A percentile compares a stretch with the other conserved stretches of the same genome.
These are phyloP conservation scores for Leptinotarsa juncta DNA, from an alignment of 2,888 invertebrate species.

Conservation along the genomic window DNA sequence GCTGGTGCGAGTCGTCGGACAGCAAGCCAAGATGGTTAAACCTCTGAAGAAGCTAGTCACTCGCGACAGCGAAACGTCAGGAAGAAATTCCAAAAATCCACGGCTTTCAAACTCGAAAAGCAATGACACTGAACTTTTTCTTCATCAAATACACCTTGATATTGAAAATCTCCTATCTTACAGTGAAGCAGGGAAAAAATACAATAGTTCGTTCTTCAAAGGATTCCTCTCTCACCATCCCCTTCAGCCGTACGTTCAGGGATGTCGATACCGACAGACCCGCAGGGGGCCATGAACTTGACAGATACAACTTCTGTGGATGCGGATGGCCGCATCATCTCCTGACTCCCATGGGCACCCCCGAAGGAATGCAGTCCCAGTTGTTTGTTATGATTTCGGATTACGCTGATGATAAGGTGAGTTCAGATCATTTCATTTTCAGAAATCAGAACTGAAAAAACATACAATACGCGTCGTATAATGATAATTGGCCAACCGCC, in stretches of 20 bases:
- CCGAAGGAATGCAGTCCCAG: constrained; percentile 75
- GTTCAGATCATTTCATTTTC: neutral
- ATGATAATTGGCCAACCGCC: too few species aligned
- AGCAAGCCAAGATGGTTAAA: too few species aligned
- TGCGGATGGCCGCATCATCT: constrained; percentile 91
- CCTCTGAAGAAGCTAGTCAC: too few species aligned
- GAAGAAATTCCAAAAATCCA: too few species aligned
- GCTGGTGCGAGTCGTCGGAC: too few species aligned
- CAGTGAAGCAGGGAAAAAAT: constrained; percentile 77
- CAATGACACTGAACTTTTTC: too few species aligned
- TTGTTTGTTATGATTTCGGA: constrained; percentile 85
- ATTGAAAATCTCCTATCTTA: constrained; percentile 18
- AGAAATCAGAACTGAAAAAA: too few species aligned
- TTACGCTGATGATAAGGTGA: constrained; percentile 75
- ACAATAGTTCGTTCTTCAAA: constrained; percentile 74
- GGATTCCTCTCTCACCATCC: constrained; percentile 86
- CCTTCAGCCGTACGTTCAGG: constrained; percentile 84
- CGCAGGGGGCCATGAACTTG: constrained; percentile 67
- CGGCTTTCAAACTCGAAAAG: too few species aligned
- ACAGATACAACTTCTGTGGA: constrained; percentile 83
- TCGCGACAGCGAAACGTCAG: too few species aligned
- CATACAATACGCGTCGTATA: too few species aligned
- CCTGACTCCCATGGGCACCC: constrained; percentile 79
- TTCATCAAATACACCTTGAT: neutral
- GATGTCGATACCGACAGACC: constrained; percentile 74